A percentile compares a stretch with the other conserved stretches of the same genome.
Conservation (phyloP, 2,113 vertebrate species). For the Rhinopithecus roxellana region DNA sequence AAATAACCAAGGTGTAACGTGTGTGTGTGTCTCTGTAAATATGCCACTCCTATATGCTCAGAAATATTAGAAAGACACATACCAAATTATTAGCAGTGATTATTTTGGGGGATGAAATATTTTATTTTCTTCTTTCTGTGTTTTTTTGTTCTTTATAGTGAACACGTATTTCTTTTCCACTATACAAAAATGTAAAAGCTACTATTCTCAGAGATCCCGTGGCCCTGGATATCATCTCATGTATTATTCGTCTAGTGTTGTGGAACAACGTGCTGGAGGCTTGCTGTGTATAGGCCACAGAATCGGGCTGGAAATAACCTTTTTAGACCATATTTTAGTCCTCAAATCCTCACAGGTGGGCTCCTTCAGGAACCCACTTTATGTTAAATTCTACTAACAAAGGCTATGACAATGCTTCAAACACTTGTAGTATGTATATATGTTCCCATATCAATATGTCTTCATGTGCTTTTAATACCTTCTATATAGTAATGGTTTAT, state of each 20-base stretch:
- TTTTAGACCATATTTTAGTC: not conserved
- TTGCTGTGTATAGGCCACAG: rapidly evolving
- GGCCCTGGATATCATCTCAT: not conserved
- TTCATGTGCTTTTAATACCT: not conserved
- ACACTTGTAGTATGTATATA: not conserved
- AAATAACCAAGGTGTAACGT: not conserved
- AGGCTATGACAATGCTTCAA: not conserved
- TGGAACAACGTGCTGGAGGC: rapidly evolving
- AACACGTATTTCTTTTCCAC: not conserved
- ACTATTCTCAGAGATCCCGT: not conserved
- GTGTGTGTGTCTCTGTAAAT: not conserved
- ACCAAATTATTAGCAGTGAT: not conserved
- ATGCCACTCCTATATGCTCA: not conserved
- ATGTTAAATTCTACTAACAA: not conserved
- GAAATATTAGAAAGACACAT: not conserved
- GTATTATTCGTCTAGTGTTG: rapidly evolving
- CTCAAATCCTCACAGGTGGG: not conserved
- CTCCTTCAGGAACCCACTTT: not conserved
- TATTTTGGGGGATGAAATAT: not conserved
- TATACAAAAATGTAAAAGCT: not conserved
- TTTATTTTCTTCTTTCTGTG: not conserved
- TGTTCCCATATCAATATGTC: not conserved
- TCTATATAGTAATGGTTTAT: not conserved
- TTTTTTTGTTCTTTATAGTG: not conserved
- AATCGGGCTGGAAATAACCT: not conserved